These are phyloP conservation scores for Ectemnius lituratus DNA, from an alignment of 2,888 invertebrate genomes.

Conservation along the genomic window DNA sequence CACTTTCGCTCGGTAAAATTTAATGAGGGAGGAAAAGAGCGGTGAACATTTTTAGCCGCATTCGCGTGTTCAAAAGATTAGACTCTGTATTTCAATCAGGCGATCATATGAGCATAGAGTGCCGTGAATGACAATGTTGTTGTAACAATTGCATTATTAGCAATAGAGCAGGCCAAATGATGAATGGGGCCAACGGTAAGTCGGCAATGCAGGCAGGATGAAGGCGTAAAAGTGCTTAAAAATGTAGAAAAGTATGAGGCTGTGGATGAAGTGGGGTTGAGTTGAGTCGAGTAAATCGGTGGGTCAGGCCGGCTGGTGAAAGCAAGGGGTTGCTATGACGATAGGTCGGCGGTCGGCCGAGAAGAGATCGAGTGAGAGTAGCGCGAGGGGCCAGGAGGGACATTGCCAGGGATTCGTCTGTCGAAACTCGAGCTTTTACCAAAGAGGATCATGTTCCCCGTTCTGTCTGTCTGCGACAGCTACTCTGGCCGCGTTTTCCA, in stretches of 20 bases:
- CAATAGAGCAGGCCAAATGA: too few relatives aligned
- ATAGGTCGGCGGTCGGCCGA: slow-evolving; percentile 58
- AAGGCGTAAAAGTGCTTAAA: too few relatives aligned
- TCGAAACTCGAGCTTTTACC: slow-evolving; percentile 70
- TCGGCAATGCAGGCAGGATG: too few relatives aligned
- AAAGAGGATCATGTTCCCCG: slow-evolving; percentile 67
- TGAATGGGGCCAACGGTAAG: too few relatives aligned
- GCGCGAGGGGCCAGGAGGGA: slow-evolving; percentile 43
- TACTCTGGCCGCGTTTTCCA: slow-evolving; percentile 48
- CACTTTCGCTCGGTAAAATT: slow-evolving; percentile 9
- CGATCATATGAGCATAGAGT: too few relatives aligned
- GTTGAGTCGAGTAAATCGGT: slow-evolving; percentile 51
- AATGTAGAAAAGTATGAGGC: slow-evolving; percentile 8
- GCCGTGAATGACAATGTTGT: too few relatives aligned
- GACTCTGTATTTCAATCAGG: too few relatives aligned
- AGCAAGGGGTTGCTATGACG: slow-evolving; percentile 75
- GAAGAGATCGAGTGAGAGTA: slow-evolving; percentile 6
- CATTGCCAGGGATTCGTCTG: slow-evolving; percentile 64
- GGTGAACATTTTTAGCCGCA: too few relatives aligned
- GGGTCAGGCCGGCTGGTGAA: slow-evolving; percentile 59
- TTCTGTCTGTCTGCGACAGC: slow-evolving; percentile 41
- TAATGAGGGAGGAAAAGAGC: background rate
- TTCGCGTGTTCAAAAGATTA: too few relatives aligned
- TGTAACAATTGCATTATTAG: too few relatives aligned
- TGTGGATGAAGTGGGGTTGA: background rate